Evolutionary conservation across 2,113 vertebrate genomes (phyloP).

Genomic region (Erinaceus europaeus): DNA sequence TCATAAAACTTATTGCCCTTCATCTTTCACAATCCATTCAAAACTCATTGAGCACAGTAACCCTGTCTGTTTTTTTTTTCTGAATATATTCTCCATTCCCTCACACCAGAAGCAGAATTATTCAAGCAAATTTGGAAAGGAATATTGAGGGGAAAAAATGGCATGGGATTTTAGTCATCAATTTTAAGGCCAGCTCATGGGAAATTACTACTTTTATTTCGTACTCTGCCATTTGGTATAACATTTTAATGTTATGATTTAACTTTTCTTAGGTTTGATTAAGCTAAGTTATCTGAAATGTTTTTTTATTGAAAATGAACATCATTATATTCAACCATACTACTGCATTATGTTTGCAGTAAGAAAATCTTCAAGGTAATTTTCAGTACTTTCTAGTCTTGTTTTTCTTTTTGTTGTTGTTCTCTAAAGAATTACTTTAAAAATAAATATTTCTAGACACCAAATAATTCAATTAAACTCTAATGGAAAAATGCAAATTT

Average conservation of each 20-base stretch:
- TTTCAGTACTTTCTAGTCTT: not conserved
- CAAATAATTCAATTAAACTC: not conserved
- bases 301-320: not conserved
- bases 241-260: not conserved
- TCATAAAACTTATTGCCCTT: not conserved
- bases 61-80: not conserved
- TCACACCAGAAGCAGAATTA: not conserved
- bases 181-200: not conserved
- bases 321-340: not conserved
- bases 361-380: not conserved
- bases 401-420: too few species aligned
- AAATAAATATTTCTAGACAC: not conserved
- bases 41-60: not conserved
- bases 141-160: too few species aligned
- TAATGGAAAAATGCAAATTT: not conserved
- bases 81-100: not conserved
- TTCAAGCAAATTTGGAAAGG: too few species aligned
- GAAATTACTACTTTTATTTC: not conserved
- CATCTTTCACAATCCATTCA: not conserved
- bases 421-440: not conserved
- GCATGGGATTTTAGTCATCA: not conserved
- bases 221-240: not conserved
- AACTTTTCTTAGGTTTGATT: not conserved
- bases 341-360: not conserved
- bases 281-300: not conserved